Percentiles rank a stretch among this genome's conserved stretches.
These are phyloP conservation scores for Harpegnathos saltator DNA, from an alignment of 1,140 invertebrate genomes.

Conservation along the genomic window DNA sequence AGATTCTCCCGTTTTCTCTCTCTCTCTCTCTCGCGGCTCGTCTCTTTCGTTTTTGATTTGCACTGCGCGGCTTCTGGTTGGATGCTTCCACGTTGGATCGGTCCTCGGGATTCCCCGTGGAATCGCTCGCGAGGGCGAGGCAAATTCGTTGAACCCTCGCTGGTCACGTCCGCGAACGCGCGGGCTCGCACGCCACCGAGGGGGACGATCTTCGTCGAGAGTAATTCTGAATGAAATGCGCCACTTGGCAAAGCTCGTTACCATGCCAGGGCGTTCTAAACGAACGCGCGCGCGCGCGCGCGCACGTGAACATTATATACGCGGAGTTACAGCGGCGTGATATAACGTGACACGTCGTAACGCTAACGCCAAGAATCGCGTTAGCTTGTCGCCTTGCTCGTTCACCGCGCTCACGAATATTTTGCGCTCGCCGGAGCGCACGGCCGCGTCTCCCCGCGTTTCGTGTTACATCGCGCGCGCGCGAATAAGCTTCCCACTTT, in stretches of 20 bases:
- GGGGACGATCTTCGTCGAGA: constrained; percentile 19
- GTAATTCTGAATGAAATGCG: constrained; percentile 67
- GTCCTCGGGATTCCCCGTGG: background rate
- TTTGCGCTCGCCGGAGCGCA: background rate
- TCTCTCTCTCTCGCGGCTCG: background rate
- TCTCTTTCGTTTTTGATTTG: background rate
- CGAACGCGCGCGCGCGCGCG: constrained; percentile 36
- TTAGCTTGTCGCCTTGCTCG: constrained; percentile 9
- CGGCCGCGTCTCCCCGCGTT: background rate
- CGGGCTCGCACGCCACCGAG: too few relatives aligned
- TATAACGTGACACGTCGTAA: constrained; percentile 43
- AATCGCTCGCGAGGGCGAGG: background rate
- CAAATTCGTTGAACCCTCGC: constrained; percentile 11
- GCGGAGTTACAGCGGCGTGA: background rate
- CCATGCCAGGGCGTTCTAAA: background rate
- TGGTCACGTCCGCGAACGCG: too few relatives aligned
- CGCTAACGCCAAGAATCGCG: constrained; percentile 34
- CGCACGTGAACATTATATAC: constrained; percentile 41
- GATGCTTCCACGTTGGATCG: background rate
- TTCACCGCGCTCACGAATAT: constrained; percentile 5
- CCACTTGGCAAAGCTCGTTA: constrained; percentile 61
- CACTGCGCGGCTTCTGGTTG: background rate
- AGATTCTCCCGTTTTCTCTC: too few relatives aligned
- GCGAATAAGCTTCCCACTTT: background rate
- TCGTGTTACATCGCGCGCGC: background rate